phyloP scores from a whole-genome alignment of 2,797 vertebrate species.

The Glyptemys insculpta region DNA sequence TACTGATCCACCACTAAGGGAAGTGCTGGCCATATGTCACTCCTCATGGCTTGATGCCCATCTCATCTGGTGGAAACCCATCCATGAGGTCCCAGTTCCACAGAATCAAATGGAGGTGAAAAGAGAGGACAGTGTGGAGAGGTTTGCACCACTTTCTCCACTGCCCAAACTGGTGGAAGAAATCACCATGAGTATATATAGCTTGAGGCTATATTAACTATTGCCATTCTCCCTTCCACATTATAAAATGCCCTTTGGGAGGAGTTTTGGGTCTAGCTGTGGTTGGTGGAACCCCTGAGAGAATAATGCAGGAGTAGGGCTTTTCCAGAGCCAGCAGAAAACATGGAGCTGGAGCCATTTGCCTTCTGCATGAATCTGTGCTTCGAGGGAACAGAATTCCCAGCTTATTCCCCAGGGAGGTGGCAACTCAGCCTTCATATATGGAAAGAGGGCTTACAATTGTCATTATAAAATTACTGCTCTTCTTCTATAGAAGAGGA shows the following conservation, averaged over 20 bases:
- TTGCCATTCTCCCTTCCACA: not conserved
- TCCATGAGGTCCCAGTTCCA: not conserved
- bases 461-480: not conserved
- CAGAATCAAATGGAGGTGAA: not conserved
- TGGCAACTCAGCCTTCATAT: not conserved
- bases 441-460: not conserved
- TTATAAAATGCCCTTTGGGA: not conserved
- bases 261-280: not conserved
- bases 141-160: not conserved
- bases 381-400: not conserved
- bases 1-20: not conserved
- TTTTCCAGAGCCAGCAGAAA: not conserved
- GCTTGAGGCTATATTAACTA: not conserved
- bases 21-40: not conserved
- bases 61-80: not conserved
- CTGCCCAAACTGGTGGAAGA: not conserved
- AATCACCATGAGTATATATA: not conserved
- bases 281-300: not conserved
- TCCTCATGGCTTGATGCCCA: not conserved
- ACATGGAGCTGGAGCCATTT: not conserved
- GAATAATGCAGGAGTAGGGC: fast-evolving
- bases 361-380: not conserved
- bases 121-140: not conserved
- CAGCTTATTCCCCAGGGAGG: not conserved
- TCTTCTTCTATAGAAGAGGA: not conserved